Percentiles rank a stretch among this genome's conserved stretches.
These are phyloP conservation scores for Diaphora mendica DNA, from an alignment of 2,888 invertebrate genomes.

Conservation along the genomic window DNA sequence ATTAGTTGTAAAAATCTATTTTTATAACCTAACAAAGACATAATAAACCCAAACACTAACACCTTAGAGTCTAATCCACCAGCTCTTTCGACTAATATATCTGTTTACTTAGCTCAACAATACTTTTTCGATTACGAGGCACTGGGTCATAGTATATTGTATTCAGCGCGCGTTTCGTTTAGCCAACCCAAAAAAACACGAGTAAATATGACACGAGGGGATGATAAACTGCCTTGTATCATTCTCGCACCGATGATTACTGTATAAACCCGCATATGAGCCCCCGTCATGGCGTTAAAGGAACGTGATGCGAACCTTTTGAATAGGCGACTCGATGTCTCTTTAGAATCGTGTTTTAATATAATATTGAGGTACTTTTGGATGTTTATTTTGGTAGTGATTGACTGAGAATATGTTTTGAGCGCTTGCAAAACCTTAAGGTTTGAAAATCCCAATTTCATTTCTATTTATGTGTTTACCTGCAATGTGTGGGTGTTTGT, in stretches of 20 bases:
- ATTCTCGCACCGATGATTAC: slow-evolving; percentile 63
- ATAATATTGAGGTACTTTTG: slow-evolving; percentile 15
- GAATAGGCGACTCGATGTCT: slow-evolving; percentile 44
- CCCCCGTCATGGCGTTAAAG: slow-evolving; percentile 47
- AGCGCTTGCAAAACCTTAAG: not conserved
- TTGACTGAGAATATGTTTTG: not conserved
- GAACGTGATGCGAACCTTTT: slow-evolving; percentile 41
- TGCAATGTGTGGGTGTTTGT: too few relatives aligned
- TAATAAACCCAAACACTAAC: not conserved
- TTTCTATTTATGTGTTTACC: too few relatives aligned
- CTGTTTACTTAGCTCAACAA: slow-evolving; percentile 22
- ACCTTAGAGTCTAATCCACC: slow-evolving; percentile 7
- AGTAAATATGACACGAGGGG: slow-evolving; percentile 65
- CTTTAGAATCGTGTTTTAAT: slow-evolving; percentile 30
- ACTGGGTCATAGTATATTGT: slow-evolving; percentile 32
- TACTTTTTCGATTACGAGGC: slow-evolving; percentile 19
- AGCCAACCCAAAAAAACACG: slow-evolving; percentile 50
- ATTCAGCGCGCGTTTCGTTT: slow-evolving; percentile 46
- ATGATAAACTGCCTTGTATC: slow-evolving; percentile 69
- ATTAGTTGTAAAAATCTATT: too few relatives aligned
- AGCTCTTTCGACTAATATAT: slow-evolving; percentile 3
- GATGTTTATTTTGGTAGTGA: slow-evolving; percentile 5
- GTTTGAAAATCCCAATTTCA: not conserved
- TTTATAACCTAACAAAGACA: not conserved
- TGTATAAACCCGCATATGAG: slow-evolving; percentile 43